Evolutionary conservation across 2,113 vertebrate species (phyloP).

Genomic region (Proteles cristata): DNA sequence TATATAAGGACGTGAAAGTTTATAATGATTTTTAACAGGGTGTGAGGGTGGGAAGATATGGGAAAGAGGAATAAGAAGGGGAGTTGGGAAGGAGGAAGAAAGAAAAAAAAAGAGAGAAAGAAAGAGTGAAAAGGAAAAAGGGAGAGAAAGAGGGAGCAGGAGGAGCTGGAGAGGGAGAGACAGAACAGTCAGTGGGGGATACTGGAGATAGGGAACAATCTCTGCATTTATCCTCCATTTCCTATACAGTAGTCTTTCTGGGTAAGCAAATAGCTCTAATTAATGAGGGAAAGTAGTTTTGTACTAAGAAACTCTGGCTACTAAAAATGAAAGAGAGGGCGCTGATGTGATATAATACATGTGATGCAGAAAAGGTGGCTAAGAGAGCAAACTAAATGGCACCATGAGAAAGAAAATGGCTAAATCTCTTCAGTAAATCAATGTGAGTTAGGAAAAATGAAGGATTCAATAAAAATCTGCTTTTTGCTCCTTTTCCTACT

Average conservation of each 20-base stretch:
- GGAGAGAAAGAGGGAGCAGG: neutral
- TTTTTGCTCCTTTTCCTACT: neutral
- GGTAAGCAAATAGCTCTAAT: neutral
- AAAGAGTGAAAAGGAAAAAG: neutral
- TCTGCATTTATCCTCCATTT: neutral
- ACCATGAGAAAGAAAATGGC: neutral
- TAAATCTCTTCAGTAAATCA: neutral
- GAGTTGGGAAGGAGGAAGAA: accelerated
- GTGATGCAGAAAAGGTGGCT: neutral
- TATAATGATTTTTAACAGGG: neutral
- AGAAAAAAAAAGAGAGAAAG: too few species aligned
- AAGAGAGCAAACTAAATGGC: neutral
- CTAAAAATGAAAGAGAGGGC: neutral
- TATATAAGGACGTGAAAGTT: neutral
- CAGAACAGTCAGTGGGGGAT: neutral
- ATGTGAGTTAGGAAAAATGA: neutral
- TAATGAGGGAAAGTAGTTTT: neutral
- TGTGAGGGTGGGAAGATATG: neutral
- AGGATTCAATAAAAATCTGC: neutral
- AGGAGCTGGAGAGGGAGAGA: neutral
- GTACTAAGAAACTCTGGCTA: neutral
- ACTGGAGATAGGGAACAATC: neutral
- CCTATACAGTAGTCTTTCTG: neutral
- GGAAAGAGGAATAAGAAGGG: neutral
- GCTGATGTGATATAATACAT: too few species aligned